A percentile compares a stretch with the other conserved stretches of the same genome.
Evolutionary conservation across 2,113 vertebrate genomes (phyloP).

Genomic region (Apaloderma vittatum): DNA sequence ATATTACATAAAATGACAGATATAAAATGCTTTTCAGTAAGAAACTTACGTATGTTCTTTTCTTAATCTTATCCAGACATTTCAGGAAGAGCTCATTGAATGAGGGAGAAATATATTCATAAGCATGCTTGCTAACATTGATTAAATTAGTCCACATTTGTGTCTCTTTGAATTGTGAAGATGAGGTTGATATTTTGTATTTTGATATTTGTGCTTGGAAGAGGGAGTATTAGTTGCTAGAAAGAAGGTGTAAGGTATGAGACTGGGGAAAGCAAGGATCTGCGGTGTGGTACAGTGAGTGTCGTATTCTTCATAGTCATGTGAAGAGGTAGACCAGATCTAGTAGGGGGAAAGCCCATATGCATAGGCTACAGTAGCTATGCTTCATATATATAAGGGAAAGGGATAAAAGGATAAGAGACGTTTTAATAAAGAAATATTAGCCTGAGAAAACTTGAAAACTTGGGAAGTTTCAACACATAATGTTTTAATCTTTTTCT

Average conservation of each 20-base stretch:
- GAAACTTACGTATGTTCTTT: conserved; percentile 14
- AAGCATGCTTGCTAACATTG: background rate
- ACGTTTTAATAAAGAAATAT: background rate
- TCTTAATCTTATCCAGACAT: conserved; percentile 20
- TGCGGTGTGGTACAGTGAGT: background rate
- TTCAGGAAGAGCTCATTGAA: conserved; percentile 2
- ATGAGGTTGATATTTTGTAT: background rate
- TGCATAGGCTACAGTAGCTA: background rate
- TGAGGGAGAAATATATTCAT: background rate
- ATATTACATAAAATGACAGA: conserved; percentile 16
- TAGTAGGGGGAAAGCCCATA: background rate
- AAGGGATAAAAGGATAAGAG: background rate
- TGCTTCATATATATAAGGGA: background rate
- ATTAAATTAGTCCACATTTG: background rate
- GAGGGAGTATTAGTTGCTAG: background rate
- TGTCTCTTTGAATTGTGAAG: background rate
- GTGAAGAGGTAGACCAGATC: background rate
- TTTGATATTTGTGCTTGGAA: background rate
- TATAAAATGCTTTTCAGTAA: background rate
- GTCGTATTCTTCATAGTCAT: background rate
- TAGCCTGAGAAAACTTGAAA: background rate
- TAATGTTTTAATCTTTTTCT: background rate
- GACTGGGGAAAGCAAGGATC: background rate
- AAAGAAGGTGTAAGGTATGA: background rate
- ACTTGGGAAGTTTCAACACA: background rate